Percentiles rank a stretch among this genome's conserved stretches.
Evolutionary conservation across 2,888 invertebrate genomes (phyloP).

Genomic region (Drosophila antonietae): DNA sequence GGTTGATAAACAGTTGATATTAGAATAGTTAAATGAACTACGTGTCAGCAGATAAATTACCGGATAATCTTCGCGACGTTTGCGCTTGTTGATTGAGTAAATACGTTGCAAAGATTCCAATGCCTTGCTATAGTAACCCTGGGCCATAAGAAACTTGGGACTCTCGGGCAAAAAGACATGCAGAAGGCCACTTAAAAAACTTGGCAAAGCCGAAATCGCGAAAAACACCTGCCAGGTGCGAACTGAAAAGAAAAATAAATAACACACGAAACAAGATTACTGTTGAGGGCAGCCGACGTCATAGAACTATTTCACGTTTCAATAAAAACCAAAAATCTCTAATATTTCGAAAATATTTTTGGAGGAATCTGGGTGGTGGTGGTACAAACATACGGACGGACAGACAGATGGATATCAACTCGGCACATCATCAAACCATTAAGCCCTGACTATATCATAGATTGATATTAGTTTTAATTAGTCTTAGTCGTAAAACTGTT

Average conservation of each 20-base stretch:
- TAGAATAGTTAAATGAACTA: not conserved
- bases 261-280: not conserved
- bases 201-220: constrained; percentile 62
- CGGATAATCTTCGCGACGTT: constrained; percentile 87
- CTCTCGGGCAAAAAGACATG: constrained; percentile 76
- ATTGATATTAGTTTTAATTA: no score
- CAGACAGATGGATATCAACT: no score
- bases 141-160: constrained; percentile 82
- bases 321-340: no score
- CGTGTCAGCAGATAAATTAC: constrained; percentile 83
- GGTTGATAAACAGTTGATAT: no score
- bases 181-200: constrained; percentile 58
- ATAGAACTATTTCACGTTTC: not conserved
- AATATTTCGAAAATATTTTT: no score
- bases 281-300: not conserved
- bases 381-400: no score
- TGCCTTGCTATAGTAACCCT: constrained; percentile 76
- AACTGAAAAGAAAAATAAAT: constrained; percentile 39
- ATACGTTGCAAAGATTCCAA: constrained; percentile 85
- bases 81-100: constrained; percentile 88
- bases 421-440: no score
- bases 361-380: no score
- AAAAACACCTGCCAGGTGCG: constrained; percentile 77
- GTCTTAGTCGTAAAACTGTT: no score
- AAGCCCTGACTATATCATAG: no score